phyloP scores from a whole-genome alignment of 2,888 invertebrate species.

The Eupithecia exiguata region DNA sequence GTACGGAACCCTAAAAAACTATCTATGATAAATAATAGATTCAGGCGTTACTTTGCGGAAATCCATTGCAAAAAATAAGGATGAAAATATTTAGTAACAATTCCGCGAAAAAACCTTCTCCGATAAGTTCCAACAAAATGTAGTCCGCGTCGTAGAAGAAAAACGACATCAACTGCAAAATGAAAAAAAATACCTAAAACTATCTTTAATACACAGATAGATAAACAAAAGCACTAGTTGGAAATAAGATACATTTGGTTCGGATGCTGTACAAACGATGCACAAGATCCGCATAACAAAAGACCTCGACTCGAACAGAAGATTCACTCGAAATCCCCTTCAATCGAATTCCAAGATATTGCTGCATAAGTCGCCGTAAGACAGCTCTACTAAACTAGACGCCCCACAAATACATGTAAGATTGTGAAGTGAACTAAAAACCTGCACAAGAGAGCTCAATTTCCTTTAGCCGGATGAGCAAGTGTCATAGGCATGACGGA shows the following conservation, averaged over 20 bases:
- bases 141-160: too few relatives aligned
- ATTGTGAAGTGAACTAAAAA: slow-evolving; percentile 5
- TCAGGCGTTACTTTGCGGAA: too few relatives aligned
- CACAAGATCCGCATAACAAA: slow-evolving; percentile 57
- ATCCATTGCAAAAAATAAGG: too few relatives aligned
- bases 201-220: too few relatives aligned
- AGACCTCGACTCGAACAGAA: slow-evolving; percentile 17
- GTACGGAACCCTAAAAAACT: too few relatives aligned
- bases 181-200: too few relatives aligned
- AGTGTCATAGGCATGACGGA: slow-evolving; percentile 6
- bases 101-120: too few relatives aligned
- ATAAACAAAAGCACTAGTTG: too few relatives aligned
- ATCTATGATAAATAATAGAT: too few relatives aligned
- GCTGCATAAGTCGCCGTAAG: not conserved
- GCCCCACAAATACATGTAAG: slow-evolving; percentile 1
- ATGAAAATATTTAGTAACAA: too few relatives aligned
- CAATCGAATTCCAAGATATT: slow-evolving; percentile 5
- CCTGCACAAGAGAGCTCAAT: slow-evolving; percentile 6
- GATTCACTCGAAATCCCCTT: not conserved
- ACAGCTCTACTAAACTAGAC: not conserved
- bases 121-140: too few relatives aligned
- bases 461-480: slow-evolving; percentile 3
- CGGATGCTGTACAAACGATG: slow-evolving; percentile 53
- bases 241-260: slow-evolving; percentile 27
- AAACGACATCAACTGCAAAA: too few relatives aligned